phyloP scores from a whole-genome alignment of 2,113 vertebrate species.

The Chionis minor region DNA sequence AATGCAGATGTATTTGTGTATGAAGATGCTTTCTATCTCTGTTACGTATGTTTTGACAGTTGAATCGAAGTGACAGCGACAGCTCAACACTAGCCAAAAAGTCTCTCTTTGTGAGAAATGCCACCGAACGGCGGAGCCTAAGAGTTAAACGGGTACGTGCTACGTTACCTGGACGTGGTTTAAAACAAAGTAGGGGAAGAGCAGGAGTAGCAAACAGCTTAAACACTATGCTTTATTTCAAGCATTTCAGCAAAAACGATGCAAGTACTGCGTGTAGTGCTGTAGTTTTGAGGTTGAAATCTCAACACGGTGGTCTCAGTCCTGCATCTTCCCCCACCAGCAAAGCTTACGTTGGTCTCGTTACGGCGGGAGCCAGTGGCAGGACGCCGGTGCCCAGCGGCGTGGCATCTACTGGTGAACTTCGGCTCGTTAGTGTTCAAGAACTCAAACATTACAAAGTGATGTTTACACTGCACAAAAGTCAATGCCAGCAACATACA shows the following conservation, averaged over 20 bases:
- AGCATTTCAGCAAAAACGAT: not conserved
- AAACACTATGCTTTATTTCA: not conserved
- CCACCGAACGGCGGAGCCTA: constrained; percentile 79
- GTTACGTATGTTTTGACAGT: constrained; percentile 52
- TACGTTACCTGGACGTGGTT: rapidly evolving
- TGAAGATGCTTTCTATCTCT: not conserved
- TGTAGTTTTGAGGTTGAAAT: not conserved
- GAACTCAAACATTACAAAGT: not conserved
- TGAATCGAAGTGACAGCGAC: constrained; percentile 87
- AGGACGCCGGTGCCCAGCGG: not conserved
- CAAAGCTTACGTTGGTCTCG: not conserved
- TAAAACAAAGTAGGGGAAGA: not conserved
- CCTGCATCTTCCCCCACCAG: not conserved
- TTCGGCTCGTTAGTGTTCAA: not conserved
- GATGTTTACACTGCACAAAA: not conserved
- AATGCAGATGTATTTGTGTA: not conserved
- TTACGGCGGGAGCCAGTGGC: not conserved
- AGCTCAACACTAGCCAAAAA: constrained; percentile 84
- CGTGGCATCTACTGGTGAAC: not conserved
- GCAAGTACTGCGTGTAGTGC: not conserved
- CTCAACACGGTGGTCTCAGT: not conserved
- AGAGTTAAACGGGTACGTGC: constrained; percentile 81
- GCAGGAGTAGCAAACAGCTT: not conserved
- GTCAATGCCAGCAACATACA: not conserved
- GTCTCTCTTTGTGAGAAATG: constrained; percentile 83